Evolutionary conservation across 2,797 vertebrate species (phyloP).

Genomic region (Oophaga sylvatica): DNA sequence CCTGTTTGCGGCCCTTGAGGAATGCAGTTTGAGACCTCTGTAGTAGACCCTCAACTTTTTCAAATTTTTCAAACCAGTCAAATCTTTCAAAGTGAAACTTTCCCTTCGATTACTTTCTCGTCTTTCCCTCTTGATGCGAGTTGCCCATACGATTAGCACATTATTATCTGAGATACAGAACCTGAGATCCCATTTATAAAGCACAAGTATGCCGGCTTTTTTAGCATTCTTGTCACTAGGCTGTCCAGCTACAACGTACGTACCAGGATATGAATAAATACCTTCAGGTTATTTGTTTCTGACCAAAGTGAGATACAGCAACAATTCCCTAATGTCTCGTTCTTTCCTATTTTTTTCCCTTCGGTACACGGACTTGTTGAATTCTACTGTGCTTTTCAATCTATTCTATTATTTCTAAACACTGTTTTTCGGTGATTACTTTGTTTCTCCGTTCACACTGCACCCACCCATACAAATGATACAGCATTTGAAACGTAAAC

Average conservation of each 20-base stretch:
- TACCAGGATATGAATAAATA: slow-evolving; percentile 31
- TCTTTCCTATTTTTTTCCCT: background rate
- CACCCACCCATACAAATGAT: no score
- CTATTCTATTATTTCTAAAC: no score
- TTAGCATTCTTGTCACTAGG: slow-evolving; percentile 23
- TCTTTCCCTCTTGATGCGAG: background rate
- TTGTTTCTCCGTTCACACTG: no score
- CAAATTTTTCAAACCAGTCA: no score
- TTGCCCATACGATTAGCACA: background rate
- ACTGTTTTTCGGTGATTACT: no score
- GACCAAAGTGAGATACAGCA: slow-evolving; percentile 5
- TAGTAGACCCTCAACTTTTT: no score
- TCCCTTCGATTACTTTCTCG: background rate
- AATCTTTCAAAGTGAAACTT: background rate
- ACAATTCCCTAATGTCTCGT: background rate
- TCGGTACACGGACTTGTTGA: background rate
- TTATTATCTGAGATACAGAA: background rate
- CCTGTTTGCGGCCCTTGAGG: no score
- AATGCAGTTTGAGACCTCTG: no score
- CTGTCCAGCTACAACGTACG: background rate
- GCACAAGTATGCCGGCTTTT: background rate
- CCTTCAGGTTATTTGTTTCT: slow-evolving; percentile 24
- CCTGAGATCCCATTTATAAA: background rate
- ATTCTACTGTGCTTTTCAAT: slow-evolving; percentile 1
- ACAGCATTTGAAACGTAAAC: no score